Conservation (phyloP, 37 sponge, comb jelly and placozoan genomes). For the Theonella swinhoei region DNA sequence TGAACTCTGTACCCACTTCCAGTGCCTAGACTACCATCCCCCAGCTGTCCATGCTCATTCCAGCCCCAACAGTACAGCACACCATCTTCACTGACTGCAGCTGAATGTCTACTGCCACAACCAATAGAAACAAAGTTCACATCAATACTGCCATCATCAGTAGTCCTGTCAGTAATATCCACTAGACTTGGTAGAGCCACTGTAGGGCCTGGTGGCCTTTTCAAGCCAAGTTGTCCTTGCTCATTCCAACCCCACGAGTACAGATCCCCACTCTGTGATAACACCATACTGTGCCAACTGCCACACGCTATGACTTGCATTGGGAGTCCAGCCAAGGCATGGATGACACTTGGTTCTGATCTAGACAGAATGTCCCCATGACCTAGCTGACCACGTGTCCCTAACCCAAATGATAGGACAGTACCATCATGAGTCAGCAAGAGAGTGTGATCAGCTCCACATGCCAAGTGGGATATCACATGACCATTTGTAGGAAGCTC, state of each 20-base stretch:
- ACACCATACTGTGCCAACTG: conserved; percentile 50
- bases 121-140: conserved; percentile 17
- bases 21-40: not conserved
- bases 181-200: conserved; percentile 55
- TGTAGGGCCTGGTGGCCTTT: conserved; percentile 1
- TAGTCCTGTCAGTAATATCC: conserved; percentile 19
- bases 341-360: conserved; percentile 37
- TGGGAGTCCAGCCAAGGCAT: conserved; percentile 59
- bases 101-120: conserved; percentile 62
- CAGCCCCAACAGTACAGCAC: conserved; percentile 78
- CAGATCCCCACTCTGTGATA: conserved; percentile 55
- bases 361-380: conserved; percentile 66
- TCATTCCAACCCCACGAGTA: conserved; percentile 87
- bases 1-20: not conserved
- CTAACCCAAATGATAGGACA: conserved; percentile 55
- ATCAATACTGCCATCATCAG: conserved; percentile 14
- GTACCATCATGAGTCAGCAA: conserved; percentile 21
- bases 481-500: not conserved
- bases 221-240: conserved; percentile 52
- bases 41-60: conserved; percentile 79
- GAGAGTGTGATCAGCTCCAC: conserved; percentile 48
- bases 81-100: conserved; percentile 56
- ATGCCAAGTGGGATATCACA: conserved; percentile 7
- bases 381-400: conserved; percentile 75
- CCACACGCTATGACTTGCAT: conserved; percentile 60